These are phyloP conservation scores for Metopia argyrocephala DNA, from an alignment of 2,888 invertebrate genomes.

Conservation along the genomic window DNA sequence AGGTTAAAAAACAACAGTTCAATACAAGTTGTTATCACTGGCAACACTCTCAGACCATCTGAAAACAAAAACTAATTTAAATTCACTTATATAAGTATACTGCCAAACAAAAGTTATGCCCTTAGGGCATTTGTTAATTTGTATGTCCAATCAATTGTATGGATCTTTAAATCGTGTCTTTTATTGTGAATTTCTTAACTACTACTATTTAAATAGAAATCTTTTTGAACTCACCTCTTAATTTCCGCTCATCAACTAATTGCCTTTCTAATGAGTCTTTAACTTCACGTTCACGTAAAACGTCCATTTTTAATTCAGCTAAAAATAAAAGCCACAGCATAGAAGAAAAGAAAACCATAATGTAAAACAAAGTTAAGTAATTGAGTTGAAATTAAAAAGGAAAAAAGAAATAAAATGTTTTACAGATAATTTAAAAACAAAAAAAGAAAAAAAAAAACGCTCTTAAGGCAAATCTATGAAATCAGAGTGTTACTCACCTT, in stretches of 20 bases:
- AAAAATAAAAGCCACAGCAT: conserved; percentile 29
- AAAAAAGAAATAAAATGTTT: conserved; percentile 4
- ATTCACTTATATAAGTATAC: neutral
- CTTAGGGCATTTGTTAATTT: conserved; percentile 40
- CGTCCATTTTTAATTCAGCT: conserved; percentile 98
- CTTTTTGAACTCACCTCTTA: conserved; percentile 87
- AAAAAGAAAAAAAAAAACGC: neutral
- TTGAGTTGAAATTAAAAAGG: conserved; percentile 29
- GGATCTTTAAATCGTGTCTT: conserved; percentile 48
- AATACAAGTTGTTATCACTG: too few species aligned
- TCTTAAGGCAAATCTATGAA: neutral
- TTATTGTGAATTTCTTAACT: conserved; percentile 5
- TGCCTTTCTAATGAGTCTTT: conserved; percentile 96
- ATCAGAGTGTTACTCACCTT: conserved; percentile 88
- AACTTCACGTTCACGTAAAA: conserved; percentile 93
- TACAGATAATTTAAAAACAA: neutral
- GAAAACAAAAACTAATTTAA: neutral
- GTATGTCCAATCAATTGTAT: conserved; percentile 31
- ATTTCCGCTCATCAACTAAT: conserved; percentile 95
- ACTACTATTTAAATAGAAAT: neutral
- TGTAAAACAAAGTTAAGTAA: conserved; percentile 37
- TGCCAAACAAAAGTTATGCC: conserved; percentile 3
- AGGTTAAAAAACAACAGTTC: too few species aligned
- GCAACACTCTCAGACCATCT: too few species aligned
- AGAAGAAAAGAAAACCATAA: conserved; percentile 21